Evolutionary conservation across 2,888 invertebrate species (phyloP).

Genomic region (Timema cristinae): DNA sequence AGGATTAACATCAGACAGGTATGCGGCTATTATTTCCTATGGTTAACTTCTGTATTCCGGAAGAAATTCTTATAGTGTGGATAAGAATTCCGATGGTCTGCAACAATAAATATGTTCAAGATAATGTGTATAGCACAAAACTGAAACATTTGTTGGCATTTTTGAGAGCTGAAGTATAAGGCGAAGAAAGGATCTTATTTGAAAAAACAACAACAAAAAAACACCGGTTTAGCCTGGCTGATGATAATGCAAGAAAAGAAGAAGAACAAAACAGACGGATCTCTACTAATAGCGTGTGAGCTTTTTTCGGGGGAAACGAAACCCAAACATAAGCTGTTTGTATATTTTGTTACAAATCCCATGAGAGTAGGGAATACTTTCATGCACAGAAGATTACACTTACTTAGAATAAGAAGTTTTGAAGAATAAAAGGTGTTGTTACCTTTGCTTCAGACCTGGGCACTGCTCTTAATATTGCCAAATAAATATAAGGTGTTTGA

Average conservation of each 20-base stretch:
- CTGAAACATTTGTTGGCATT: neutral
- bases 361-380: neutral
- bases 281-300: neutral
- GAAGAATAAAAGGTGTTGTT: neutral
- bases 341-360: neutral
- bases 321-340: neutral
- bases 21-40: neutral
- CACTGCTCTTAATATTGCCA: neutral
- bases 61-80: neutral
- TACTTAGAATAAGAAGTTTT: neutral
- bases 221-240: neutral
- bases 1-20: neutral
- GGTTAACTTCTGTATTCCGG: neutral
- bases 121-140: neutral
- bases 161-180: neutral
- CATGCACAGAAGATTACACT: neutral
- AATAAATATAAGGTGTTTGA: neutral
- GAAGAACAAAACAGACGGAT: too few relatives aligned
- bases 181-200: neutral
- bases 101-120: neutral
- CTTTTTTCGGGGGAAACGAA: neutral
- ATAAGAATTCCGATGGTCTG: neutral
- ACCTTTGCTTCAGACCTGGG: neutral
- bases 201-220: too few relatives aligned
- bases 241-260: neutral